Evolutionary conservation across 2,797 vertebrate species (phyloP), one percentile per base, ranked within the genome.

Genomic region (Danionella dracula): DNA sequence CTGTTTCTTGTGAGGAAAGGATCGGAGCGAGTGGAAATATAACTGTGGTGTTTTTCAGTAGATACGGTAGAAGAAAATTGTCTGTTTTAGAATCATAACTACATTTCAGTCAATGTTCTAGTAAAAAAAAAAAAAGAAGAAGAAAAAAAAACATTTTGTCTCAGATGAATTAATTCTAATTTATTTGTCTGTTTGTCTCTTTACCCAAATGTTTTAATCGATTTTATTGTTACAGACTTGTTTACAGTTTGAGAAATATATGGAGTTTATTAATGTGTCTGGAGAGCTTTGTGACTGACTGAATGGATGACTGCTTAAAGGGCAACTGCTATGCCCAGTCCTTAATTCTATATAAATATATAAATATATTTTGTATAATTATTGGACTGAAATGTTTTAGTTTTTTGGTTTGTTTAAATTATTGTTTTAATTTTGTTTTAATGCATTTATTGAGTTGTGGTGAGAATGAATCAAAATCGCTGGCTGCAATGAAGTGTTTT

Each of bases 361-460:
- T 81, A 78, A 79, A 81, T 82, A 80, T 81, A 79, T 83, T 81
- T 81, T 83, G 78, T 80, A 81, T 83, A 80, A 79, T 79, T 83
- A 79, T 81, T 79, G 78, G 76, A 80, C 80, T 59, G 62, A 70
- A 76, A 71, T 80, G 62, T 65, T 81, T 72, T 74, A 40, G 67
- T 76, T 68, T 75, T 70, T 60, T 29, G 67, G 66, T 70, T 71
- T 29, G 37, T 72, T 71, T 70, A 34, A 67, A 50, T 71, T 53
- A 40, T 76, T 69, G 41, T 61, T 78, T 76, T 58, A 70, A 74
- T 71, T 71, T 48, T 65, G 3, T 70, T 66, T 45, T 44, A 29
- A 29, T 61, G 71, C 56, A 41, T 29, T 61, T n/a, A 42, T 75
- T 69, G 13, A 61, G 74, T 80, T 67, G 70, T 75, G 71, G 70